Percentiles rank a stretch among this genome's conserved stretches.
These are phyloP conservation scores for Bellardia pandia DNA, from an alignment of 2,888 invertebrate genomes.

Conservation along the genomic window DNA sequence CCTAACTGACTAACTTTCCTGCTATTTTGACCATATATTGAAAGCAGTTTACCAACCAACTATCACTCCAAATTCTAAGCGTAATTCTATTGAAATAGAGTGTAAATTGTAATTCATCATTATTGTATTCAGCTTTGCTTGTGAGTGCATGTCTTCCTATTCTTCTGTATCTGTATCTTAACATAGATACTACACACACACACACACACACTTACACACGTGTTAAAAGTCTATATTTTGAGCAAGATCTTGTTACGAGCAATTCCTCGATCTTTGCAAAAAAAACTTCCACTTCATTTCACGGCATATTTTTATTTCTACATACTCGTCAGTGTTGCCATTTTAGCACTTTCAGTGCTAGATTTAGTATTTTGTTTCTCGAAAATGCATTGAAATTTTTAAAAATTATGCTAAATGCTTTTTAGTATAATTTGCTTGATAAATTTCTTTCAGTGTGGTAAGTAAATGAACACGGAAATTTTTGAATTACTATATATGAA, in stretches of 20 bases:
- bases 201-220: slow-evolving; percentile 6
- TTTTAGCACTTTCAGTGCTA: no score
- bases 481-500: no score
- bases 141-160: not conserved
- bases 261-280: slow-evolving; percentile 23
- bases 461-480: no score
- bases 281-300: slow-evolving; percentile 50
- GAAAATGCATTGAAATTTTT: no score
- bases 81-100: slow-evolving; percentile 72
- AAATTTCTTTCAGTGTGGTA: no score
- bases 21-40: slow-evolving; percentile 63
- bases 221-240: slow-evolving; percentile 53
- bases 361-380: no score
- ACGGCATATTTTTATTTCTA: slow-evolving; percentile 54
- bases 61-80: slow-evolving; percentile 71
- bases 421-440: no score
- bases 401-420: no score
- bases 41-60: slow-evolving; percentile 59
- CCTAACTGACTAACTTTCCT: slow-evolving; percentile 15
- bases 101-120: slow-evolving; percentile 71
- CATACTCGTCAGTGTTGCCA: not conserved
- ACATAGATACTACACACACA: not conserved
- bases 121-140: slow-evolving; percentile 28
- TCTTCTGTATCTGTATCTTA: no score
- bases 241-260: slow-evolving; percentile 44